Evolutionary conservation across 2,797 vertebrate genomes (phyloP).

Genomic region (Scarus forsteni): DNA sequence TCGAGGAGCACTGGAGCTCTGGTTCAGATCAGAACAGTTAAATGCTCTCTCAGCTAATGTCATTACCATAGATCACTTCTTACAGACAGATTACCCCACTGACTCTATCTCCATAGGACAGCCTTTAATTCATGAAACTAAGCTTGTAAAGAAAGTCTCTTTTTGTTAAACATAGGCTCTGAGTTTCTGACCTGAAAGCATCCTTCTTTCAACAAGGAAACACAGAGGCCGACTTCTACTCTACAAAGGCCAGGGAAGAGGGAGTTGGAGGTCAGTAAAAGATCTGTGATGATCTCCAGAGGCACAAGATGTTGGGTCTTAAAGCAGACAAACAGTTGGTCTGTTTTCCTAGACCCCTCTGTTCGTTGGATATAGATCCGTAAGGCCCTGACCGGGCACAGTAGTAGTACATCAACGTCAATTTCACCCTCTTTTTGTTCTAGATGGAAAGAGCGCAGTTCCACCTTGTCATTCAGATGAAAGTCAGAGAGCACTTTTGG

Average conservation of each 20-base stretch:
- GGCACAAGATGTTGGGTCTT: no score
- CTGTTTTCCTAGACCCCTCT: no score
- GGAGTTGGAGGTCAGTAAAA: background rate
- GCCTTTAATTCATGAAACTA: background rate
- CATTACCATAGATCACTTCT: constrained; percentile 54
- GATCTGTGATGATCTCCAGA: background rate
- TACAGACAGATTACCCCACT: constrained; percentile 32
- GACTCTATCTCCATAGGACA: constrained; percentile 25
- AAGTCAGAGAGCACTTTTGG: no score
- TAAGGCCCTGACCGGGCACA: no score
- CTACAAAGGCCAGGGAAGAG: constrained; percentile 1
- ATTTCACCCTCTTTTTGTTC: no score
- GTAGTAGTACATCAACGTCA: no score
- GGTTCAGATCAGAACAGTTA: constrained; percentile 18
- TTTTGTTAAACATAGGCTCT: no score
- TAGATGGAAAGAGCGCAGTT: no score
- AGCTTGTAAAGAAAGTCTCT: background rate
- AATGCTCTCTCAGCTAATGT: constrained; percentile 46
- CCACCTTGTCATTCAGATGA: no score
- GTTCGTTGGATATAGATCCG: no score
- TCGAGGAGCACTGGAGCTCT: background rate
- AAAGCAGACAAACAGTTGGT: no score
- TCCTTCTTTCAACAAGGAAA: background rate
- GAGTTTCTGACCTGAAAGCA: background rate
- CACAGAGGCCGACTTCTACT: background rate